Base-by-base conservation (phyloP, 2,888 invertebrate species). In the Nasonovia ribisnigri region DNA sequence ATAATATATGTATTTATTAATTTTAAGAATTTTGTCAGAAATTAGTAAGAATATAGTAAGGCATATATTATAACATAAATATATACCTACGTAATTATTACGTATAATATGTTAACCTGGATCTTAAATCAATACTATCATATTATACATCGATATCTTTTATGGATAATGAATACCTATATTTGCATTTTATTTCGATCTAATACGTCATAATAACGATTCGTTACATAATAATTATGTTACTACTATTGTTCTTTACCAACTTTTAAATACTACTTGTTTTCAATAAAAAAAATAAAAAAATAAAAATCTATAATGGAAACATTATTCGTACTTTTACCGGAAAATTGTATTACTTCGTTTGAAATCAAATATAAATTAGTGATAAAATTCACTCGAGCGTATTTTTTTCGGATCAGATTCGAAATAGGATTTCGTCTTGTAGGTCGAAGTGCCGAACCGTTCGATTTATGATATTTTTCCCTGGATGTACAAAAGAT, bases 311-410 rank as follows among this genome's bases (percentile, higher is more conserved):
- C 77, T 77, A 77, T 77, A 88, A 88, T 20, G 48, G n/a, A 48
- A 51, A 88, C 51, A 77, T 77, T 20, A 48, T 88, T 88, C 20
- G 48, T 48, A 88, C n/a, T 48, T 88, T 88, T 48, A 88, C 48
- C 48, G 87, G 48, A 88, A 51, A 88, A 51, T 88, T 88, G 48
- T n/a, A 48, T 48, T 48, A 48, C 29, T 48, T n/a, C n/a, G 16
- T 88, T 51, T 88, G 48, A 88, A 48, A 88, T 88, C n/a, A 36
- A n/a, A 88, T 84, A 84, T 84, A 84, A 84, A 84, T 84, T 84
- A 84, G 26, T 84, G 42, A 84, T 43, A 84, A 26, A 84, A 84
- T 84, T 84, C 84, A 84, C 84, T 26, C 29, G 43, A 84, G 43
- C 29, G 43, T 84, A 77, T 36, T 77, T 77, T 77, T 84, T 43